Evolutionary conservation across 2,797 vertebrate genomes (phyloP).

Genomic region (Lerista edwardsae): DNA sequence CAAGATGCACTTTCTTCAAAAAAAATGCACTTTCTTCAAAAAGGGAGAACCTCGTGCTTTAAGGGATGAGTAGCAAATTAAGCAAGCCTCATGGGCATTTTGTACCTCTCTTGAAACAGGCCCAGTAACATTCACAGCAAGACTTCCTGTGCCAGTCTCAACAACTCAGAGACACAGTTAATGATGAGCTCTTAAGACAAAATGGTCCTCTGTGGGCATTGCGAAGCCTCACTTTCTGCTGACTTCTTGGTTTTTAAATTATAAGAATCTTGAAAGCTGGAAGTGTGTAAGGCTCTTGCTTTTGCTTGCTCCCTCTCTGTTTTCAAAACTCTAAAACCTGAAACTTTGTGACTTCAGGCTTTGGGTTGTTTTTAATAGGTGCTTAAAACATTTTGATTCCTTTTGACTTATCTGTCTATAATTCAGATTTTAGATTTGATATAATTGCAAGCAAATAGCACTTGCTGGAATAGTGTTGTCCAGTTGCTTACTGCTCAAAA

Average conservation of each 20-base stretch:
- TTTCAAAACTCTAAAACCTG: background rate
- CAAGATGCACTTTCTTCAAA: background rate
- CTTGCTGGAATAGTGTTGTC: background rate
- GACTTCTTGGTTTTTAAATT: background rate
- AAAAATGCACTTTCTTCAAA: slow-evolving; percentile 25
- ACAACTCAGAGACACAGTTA: background rate
- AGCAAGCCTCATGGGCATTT: slow-evolving; percentile 38
- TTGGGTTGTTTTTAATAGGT: background rate
- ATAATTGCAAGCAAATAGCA: background rate
- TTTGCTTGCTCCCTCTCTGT: background rate
- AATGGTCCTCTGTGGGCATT: background rate
- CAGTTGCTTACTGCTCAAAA: background rate
- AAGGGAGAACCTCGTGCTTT: slow-evolving; percentile 20
- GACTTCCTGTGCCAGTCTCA: slow-evolving; percentile 29
- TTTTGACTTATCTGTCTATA: background rate
- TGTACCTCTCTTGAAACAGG: slow-evolving; percentile 53
- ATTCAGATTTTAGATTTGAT: background rate
- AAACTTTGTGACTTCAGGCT: slow-evolving; percentile 6
- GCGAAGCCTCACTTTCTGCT: slow-evolving; percentile 1
- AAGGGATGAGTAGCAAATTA: slow-evolving; percentile 39
- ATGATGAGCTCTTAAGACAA: background rate
- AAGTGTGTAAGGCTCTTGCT: background rate
- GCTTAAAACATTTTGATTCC: background rate
- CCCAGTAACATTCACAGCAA: slow-evolving; percentile 37
- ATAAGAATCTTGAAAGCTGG: slow-evolving; percentile 20